Evolutionary conservation across 2,113 vertebrate genomes (phyloP).

Genomic region (Barbus barbus): DNA sequence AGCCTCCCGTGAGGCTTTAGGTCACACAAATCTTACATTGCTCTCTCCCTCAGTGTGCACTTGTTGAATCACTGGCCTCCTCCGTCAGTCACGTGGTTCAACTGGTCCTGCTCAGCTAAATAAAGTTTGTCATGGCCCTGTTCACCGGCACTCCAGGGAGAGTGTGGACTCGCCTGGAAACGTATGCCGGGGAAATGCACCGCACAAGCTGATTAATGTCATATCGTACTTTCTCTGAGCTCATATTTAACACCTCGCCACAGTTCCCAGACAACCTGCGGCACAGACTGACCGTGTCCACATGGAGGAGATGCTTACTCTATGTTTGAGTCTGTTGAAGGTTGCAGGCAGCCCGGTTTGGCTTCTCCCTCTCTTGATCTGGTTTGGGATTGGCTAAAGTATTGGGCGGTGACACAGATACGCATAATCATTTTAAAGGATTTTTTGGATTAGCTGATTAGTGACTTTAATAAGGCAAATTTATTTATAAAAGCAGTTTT

Average conservation of each 20-base stretch:
- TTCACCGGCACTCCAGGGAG: constrained; percentile 4
- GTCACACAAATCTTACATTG: neutral
- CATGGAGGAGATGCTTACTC: neutral
- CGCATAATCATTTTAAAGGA: constrained; percentile 95
- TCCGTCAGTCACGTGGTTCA: constrained; percentile 28
- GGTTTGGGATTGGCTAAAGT: constrained; percentile 85
- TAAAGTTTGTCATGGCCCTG: constrained; percentile 28
- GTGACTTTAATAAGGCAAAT: neutral
- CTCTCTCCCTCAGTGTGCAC: neutral
- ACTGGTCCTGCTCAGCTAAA: constrained; percentile 39
- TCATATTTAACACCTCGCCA: constrained; percentile 38
- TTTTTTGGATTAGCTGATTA: neutral
- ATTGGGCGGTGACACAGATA: constrained; percentile 92
- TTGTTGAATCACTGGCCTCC: constrained; percentile 9
- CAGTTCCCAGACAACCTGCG: constrained; percentile 14
- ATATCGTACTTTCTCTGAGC: constrained; percentile 45
- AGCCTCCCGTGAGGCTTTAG: neutral
- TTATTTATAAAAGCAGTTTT: neutral
- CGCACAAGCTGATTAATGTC: constrained; percentile 58
- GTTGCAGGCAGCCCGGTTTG: constrained; percentile 80
- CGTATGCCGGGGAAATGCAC: constrained; percentile 40
- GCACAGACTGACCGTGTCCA: constrained; percentile 2
- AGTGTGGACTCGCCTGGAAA: constrained; percentile 22
- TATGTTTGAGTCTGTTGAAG: neutral
- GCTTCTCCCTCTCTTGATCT: constrained; percentile 83